Conservation (phyloP, 2,797 vertebrate genomes). For the Hozukius guyotensis region DNA sequence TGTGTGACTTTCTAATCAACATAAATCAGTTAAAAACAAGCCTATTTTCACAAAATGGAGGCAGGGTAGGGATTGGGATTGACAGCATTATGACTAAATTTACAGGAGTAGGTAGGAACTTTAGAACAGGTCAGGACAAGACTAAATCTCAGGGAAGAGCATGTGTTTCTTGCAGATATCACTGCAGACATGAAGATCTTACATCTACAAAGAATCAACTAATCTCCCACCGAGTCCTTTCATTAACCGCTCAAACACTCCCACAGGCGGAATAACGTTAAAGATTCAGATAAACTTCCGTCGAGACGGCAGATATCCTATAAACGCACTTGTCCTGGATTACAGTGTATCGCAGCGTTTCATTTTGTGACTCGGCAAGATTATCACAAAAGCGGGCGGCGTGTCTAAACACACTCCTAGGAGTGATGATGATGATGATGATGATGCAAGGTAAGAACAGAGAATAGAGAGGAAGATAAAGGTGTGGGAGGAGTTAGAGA, state of each 20-base stretch:
- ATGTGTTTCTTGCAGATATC: not conserved
- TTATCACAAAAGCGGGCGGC: constrained; percentile 12
- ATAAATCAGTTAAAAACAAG: not conserved
- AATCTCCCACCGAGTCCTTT: constrained; percentile 31
- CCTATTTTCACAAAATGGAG: not conserved
- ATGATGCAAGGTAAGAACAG: not conserved
- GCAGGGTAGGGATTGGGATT: not conserved
- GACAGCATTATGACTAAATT: not conserved
- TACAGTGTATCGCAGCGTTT: constrained; percentile 13
- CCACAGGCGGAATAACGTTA: constrained; percentile 13
- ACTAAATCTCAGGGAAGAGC: not conserved
- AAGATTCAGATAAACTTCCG: constrained; percentile 13
- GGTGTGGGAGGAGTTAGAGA: not conserved
- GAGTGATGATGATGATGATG: not conserved
- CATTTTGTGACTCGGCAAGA: constrained; percentile 35
- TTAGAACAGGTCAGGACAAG: not conserved
- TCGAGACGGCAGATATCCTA: not conserved
- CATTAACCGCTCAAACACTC: constrained; percentile 37
- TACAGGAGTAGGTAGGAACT: not conserved
- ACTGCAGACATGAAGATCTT: not conserved
- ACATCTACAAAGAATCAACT: constrained; percentile 36
- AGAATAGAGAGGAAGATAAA: constrained; percentile 2
- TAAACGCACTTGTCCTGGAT: constrained; percentile 11
- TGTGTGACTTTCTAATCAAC: not conserved
- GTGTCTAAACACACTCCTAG: not conserved